Evolutionary conservation across 2,797 vertebrate genomes (phyloP).

Genomic region (Cottoperca gobio): DNA sequence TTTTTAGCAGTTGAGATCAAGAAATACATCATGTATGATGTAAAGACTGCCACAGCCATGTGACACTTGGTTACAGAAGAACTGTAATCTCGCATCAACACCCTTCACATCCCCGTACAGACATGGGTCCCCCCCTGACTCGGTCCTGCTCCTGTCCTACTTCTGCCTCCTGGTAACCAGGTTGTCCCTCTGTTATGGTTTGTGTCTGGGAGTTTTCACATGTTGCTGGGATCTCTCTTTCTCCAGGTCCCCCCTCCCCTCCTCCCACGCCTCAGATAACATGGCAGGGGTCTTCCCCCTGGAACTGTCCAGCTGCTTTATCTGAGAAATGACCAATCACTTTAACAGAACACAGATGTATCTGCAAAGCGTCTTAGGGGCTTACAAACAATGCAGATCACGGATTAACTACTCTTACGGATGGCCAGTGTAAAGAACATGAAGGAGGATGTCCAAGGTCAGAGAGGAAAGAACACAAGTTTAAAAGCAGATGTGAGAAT

Average conservation of each 20-base stretch:
- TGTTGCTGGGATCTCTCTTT: constrained; percentile 74
- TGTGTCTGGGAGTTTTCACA: constrained; percentile 79
- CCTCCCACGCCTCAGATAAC: constrained; percentile 79
- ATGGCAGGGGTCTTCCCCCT: constrained; percentile 82
- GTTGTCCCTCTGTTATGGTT: constrained; percentile 75
- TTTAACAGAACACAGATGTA: constrained; percentile 85
- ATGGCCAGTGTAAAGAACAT: constrained; percentile 60
- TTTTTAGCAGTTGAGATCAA: constrained; percentile 42
- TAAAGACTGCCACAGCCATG: constrained; percentile 4
- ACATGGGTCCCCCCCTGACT: constrained; percentile 22
- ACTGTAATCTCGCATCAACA: constrained; percentile 34
- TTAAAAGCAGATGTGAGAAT: constrained; percentile 74
- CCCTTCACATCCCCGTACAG: constrained; percentile 18
- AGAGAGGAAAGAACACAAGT: constrained; percentile 58
- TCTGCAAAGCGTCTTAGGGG: constrained; percentile 74
- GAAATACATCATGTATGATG: constrained; percentile 26
- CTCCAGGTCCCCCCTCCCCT: constrained; percentile 42
- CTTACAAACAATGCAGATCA: constrained; percentile 74
- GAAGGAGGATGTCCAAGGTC: constrained; percentile 66
- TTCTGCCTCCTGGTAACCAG: constrained; percentile 62
- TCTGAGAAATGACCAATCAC: constrained; percentile 78
- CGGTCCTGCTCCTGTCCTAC: constrained; percentile 30
- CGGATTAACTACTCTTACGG: constrained; percentile 71
- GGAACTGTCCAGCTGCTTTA: constrained; percentile 82
- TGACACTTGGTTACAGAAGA: constrained; percentile 27